Conservation (phyloP, 2,888 invertebrate species). For the Vesta saturnalis region DNA sequence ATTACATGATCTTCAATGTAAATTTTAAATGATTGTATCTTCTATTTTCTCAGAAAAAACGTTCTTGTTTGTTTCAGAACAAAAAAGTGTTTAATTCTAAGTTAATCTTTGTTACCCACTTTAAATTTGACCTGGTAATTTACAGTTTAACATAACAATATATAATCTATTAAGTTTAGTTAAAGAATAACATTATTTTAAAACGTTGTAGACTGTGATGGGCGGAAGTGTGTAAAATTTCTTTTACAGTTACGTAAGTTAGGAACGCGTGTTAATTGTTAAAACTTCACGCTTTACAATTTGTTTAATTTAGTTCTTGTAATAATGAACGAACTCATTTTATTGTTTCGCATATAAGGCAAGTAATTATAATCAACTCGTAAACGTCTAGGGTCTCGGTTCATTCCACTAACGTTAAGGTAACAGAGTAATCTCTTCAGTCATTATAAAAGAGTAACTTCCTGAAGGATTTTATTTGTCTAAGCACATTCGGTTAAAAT, state of each 20-base stretch:
- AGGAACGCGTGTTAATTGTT: background rate
- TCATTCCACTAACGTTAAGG: background rate
- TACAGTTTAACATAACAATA: background rate
- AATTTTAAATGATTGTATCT: background rate
- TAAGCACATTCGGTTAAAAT: too few relatives aligned
- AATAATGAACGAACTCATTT: background rate
- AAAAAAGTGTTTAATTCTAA: too few relatives aligned
- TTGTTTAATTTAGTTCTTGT: background rate
- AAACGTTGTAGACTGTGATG: background rate
- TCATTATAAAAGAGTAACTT: background rate
- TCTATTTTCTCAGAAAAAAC: background rate
- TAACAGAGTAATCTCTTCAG: too few relatives aligned
- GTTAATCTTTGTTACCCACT: background rate
- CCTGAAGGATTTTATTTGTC: too few relatives aligned
- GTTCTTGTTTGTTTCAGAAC: background rate
- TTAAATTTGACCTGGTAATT: background rate
- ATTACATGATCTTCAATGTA: background rate
- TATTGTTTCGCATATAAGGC: conserved; percentile 1
- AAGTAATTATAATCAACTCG: background rate
- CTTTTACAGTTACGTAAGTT: conserved; percentile 4
- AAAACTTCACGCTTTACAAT: conserved; percentile 9
- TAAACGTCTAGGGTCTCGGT: background rate
- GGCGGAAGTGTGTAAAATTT: conserved; percentile 2
- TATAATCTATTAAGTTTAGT: background rate
- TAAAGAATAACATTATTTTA: background rate